Base-by-base conservation (phyloP, 2,797 vertebrate genomes). In the Megaceryle alcyon region DNA sequence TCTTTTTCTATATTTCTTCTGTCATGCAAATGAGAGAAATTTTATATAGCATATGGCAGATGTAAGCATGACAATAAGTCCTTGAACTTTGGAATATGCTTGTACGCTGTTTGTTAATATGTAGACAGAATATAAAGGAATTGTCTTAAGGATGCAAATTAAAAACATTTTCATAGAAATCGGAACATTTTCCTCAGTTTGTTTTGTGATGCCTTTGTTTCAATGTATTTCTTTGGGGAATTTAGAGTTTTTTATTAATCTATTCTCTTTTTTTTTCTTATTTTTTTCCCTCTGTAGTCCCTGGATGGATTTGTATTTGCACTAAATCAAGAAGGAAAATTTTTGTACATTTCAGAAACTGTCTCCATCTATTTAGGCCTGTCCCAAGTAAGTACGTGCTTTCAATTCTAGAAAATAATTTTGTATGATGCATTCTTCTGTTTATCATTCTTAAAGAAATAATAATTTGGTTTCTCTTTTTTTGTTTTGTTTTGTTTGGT, bases 291-390 rank as follows among this genome's bases (percentile, higher is more conserved):
- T 93, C 90, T 96, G 61, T 98, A 99, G 99, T 99, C 99, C 97
- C 98, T 99, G 98, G 99, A 99, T 98, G 99, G 99, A 97, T 99
- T 99, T 98, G 99, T 99, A 98, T 99, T 99, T 99, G 99, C 99
- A 99, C 99, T 99, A 99, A 99, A 99, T 98, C 99, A 99, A 98
- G 99, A 99, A 98, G 99, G 99, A 97, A 99, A 99, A 95, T 99
- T 99, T 99, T 98, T 99, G 94, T 99, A 99, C 98, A 99, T 99
- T 98, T 99, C 99, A 9, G 99, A 99, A 98, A 99, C 99, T 13
- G 99, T 99, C 95, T 99, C 99, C 98, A 99, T 99, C 98, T 99
- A 99, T 98, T 98, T 99, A 98, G 99, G 99, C 88, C 98, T 99
- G 97, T 99, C 99, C 88, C 99, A 99, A 99, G 99, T 99, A 98